A percentile compares a stretch with the other conserved stretches of the same genome.
Conservation (phyloP, 2,888 invertebrate genomes). For the Apodemia mormo region DNA sequence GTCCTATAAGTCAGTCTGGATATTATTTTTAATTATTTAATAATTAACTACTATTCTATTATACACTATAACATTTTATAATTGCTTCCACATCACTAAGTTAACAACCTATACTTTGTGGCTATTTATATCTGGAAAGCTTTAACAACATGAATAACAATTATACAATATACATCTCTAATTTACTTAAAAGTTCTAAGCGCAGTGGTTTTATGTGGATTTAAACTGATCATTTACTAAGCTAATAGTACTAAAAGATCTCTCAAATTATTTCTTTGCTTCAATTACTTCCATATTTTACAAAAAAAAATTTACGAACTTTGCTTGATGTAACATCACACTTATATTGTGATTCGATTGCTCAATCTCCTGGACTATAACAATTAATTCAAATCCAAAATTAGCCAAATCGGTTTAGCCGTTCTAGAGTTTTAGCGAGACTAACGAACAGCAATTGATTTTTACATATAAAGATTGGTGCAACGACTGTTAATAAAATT, state of each 20-base stretch:
- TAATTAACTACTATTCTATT: slow-evolving; percentile 29
- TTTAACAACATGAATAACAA: slow-evolving; percentile 69
- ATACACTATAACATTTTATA: slow-evolving; percentile 26
- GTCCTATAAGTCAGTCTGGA: slow-evolving; percentile 59
- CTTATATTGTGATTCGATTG: neutral
- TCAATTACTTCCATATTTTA: no score
- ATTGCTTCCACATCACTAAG: neutral
- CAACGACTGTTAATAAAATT: no score
- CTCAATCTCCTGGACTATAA: neutral
- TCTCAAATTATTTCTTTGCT: no score
- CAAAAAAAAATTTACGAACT: neutral
- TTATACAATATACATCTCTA: slow-evolving; percentile 49
- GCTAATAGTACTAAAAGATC: neutral
- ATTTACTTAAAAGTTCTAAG: slow-evolving; percentile 23
- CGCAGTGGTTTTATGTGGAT: slow-evolving; percentile 41
- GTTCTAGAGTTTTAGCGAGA: no score
- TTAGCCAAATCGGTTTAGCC: no score
- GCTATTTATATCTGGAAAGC: slow-evolving; percentile 52
- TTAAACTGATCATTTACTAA: neutral
- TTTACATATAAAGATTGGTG: no score
- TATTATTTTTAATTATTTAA: slow-evolving; percentile 39
- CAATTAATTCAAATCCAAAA: no score
- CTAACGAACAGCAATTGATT: no score
- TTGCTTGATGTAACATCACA: neutral
- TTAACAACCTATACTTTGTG: neutral